A percentile compares a stretch with the other conserved stretches of the same genome.
phyloP scores from a whole-genome alignment of 2,888 invertebrate genomes.

The Melipona beecheii region DNA sequence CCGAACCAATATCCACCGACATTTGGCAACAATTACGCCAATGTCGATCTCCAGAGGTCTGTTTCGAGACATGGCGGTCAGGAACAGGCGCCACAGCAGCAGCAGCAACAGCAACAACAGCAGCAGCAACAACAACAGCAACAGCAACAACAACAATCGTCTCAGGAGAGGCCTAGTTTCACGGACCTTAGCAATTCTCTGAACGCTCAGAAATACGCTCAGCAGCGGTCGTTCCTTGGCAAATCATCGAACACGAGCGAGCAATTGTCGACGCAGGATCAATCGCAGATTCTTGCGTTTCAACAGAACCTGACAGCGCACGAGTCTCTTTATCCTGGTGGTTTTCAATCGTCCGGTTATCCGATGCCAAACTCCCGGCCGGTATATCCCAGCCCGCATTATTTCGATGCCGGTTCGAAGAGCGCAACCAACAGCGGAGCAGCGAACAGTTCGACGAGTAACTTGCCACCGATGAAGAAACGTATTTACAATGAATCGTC shows the following conservation, averaged over 20 bases:
- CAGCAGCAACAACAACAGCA: slow-evolving; percentile 59
- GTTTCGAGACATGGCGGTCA: slow-evolving; percentile 67
- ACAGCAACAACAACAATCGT: slow-evolving; percentile 67
- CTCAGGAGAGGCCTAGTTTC: slow-evolving; percentile 73
- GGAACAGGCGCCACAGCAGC: slow-evolving; percentile 63
- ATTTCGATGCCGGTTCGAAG: slow-evolving; percentile 79
- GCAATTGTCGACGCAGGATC: slow-evolving; percentile 72
- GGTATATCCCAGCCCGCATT: slow-evolving; percentile 80
- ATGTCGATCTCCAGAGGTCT: slow-evolving; percentile 73
- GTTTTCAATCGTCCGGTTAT: slow-evolving; percentile 80
- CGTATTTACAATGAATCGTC: slow-evolving; percentile 80
- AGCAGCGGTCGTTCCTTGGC: slow-evolving; percentile 69
- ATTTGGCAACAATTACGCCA: slow-evolving; percentile 76
- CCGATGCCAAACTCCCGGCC: slow-evolving; percentile 79
- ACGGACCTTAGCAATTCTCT: slow-evolving; percentile 71
- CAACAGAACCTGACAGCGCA: slow-evolving; percentile 79
- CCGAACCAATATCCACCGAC: slow-evolving; percentile 76
- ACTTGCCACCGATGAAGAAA: slow-evolving; percentile 79
- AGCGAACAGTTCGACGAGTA: slow-evolving; percentile 65
- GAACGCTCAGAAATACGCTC: slow-evolving; percentile 73
- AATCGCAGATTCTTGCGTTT: slow-evolving; percentile 76
- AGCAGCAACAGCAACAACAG: slow-evolving; percentile 68
- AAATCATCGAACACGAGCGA: slow-evolving; percentile 58
- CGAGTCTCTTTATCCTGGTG: slow-evolving; percentile 79
- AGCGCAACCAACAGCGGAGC: slow-evolving; percentile 56